Base-by-base conservation (phyloP, 1,140 invertebrate species). In the Ptiloglossa arizonensis region DNA sequence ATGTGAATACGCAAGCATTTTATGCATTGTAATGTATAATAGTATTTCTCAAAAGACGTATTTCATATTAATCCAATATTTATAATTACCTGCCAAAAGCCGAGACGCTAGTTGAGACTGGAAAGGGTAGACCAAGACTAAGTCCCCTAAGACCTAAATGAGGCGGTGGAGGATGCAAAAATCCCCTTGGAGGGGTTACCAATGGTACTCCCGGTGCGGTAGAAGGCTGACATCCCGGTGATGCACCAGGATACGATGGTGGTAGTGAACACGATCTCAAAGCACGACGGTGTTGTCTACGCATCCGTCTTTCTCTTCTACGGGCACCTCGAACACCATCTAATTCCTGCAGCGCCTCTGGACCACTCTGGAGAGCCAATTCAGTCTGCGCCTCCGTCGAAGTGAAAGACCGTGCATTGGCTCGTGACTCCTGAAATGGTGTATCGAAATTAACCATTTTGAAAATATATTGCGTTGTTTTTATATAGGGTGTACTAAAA, bases 371-470 rank as follows among this genome's bases (percentile, higher is more conserved):
- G 48, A 78, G 66, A 44, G 83, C 81, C 22, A 87, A 71, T 70
- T 93, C 92, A 54, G 92, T 93, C 64, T 93, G 92, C 9, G 92
- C 92, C 70, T 93, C 92, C 9, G 91, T 91, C 52, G 90, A 92
- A 27, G 88, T 89, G 78, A 90, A 92, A 5, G 89, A 92, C 1
- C 89, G 79, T 1, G 35, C 68, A 32, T 68, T 82, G 50, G 81
- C 77, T 9, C 80, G 74, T 1, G 50, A 24, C 41, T 83, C 77
- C 63, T 83, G 52, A 11, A 67, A 75, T 8, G 6, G 32, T 46
- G 8, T 0, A 41, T 41, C 2, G 41, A 41, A 41, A 54, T 22
- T 48, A 48, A 52, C 8, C 8, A 52, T 52, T 22, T 22, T 19
- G 46, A 5, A 19, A 19, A 19, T 19, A 35, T 6, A 35, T 35